Conservation (phyloP, 1,140 invertebrate species). For the Panulirus ornatus region DNA sequence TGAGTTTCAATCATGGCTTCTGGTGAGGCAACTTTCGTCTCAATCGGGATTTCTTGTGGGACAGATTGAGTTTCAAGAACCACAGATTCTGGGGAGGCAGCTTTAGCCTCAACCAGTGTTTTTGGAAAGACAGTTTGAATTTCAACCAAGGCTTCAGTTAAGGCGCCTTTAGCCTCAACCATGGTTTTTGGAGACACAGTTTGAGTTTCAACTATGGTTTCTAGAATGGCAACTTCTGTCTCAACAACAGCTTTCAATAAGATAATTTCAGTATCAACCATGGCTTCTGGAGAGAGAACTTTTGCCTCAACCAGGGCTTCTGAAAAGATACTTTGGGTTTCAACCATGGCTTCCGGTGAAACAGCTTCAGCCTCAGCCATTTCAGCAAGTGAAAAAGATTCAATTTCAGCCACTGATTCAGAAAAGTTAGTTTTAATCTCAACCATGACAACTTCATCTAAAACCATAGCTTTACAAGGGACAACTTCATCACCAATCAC, state of each 20-base stretch:
- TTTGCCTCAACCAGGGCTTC: background rate
- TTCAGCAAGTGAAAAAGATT: background rate
- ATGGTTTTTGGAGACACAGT: too few relatives aligned
- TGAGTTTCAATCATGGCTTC: background rate
- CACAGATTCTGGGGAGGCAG: too few relatives aligned
- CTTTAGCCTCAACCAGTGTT: background rate
- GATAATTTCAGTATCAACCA: too few relatives aligned
- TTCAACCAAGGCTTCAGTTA: background rate
- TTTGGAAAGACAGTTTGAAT: background rate
- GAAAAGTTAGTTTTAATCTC: background rate
- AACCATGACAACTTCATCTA: background rate
- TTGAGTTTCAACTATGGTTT: too few relatives aligned
- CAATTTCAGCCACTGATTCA: slow-evolving; percentile 21
- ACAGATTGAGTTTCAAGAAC: too few relatives aligned
- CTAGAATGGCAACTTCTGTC: too few relatives aligned
- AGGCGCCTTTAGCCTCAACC: too few relatives aligned
- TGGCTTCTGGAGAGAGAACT: too few relatives aligned
- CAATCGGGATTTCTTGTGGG: background rate
- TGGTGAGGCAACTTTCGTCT: background rate
- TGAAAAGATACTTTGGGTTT: background rate
- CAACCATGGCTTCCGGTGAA: background rate
- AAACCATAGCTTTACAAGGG: background rate
- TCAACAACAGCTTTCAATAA: too few relatives aligned
- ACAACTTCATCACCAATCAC: background rate
- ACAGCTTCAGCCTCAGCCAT: background rate